These are phyloP conservation scores for Callopanchax toddi DNA, from an alignment of 2,113 vertebrate genomes.

Conservation along the genomic window DNA sequence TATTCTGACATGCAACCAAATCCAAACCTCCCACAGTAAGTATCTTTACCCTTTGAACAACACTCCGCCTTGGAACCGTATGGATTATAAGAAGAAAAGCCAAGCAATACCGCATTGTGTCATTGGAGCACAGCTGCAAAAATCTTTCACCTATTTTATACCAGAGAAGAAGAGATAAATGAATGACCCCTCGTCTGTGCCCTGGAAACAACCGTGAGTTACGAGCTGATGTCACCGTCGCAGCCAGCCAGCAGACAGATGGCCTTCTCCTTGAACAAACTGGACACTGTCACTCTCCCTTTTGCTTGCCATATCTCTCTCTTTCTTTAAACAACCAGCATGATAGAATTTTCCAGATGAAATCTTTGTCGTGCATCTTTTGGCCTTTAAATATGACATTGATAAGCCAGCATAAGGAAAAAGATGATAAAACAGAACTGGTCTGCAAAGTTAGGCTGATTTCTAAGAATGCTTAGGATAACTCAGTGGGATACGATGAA, in stretches of 20 bases:
- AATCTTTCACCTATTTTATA: slow-evolving; percentile 31
- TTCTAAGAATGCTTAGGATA: slow-evolving; percentile 11
- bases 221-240: too few relatives aligned
- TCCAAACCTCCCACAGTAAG: not conserved
- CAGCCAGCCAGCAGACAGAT: too few relatives aligned
- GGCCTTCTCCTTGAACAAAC: too few relatives aligned
- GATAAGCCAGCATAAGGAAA: slow-evolving; percentile 27
- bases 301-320: too few relatives aligned
- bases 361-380: slow-evolving; percentile 1
- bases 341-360: too few relatives aligned
- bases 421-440: slow-evolving; percentile 18
- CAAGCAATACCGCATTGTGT: not conserved
- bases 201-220: too few relatives aligned
- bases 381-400: slow-evolving; percentile 5
- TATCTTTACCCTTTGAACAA: not conserved
- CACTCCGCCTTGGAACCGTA: not conserved
- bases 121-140: slow-evolving; percentile 9
- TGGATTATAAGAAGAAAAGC: slow-evolving; percentile 14
- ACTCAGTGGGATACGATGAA: slow-evolving; percentile 4
- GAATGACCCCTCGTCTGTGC: slow-evolving; percentile 9
- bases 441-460: slow-evolving; percentile 18
- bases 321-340: too few relatives aligned
- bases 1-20: not conserved
- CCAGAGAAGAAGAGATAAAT: slow-evolving; percentile 20
- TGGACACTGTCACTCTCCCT: too few relatives aligned